These are phyloP conservation scores for Desoria tigrina DNA, from an alignment of 2,888 invertebrate genomes.

Conservation along the genomic window DNA sequence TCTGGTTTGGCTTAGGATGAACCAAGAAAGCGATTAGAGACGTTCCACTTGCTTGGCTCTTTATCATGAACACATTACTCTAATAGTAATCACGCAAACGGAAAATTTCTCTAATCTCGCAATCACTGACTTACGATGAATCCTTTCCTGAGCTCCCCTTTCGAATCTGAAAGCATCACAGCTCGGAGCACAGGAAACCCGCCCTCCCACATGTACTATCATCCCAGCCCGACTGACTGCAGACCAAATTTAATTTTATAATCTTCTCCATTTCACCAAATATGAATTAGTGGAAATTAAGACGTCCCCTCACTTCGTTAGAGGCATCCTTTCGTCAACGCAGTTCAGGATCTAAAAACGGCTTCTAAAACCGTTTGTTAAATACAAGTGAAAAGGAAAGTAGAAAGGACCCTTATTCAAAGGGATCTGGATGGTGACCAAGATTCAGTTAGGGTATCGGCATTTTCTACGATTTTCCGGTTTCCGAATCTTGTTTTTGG, in stretches of 20 bases:
- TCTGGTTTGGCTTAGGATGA: too few species aligned
- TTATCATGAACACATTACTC: slow-evolving; percentile 16
- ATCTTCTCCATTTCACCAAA: slow-evolving; percentile 3
- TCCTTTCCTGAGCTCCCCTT: slow-evolving; percentile 5
- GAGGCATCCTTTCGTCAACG: too few species aligned
- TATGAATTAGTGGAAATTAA: slow-evolving; percentile 21
- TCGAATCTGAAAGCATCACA: background rate
- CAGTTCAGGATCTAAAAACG: too few species aligned
- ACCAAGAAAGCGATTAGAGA: background rate
- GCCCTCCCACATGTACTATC: too few species aligned
- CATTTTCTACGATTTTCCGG: too few species aligned
- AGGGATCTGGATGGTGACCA: background rate
- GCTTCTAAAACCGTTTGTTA: too few species aligned
- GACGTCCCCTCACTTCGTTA: slow-evolving; percentile 13
- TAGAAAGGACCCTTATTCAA: too few species aligned
- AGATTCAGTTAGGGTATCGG: background rate
- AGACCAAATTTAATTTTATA: background rate
- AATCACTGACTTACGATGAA: slow-evolving; percentile 12
- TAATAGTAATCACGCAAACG: slow-evolving; percentile 35
- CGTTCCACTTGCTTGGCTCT: slow-evolving; percentile 13
- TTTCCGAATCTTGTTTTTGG: too few species aligned
- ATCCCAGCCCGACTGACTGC: background rate
- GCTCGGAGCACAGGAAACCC: background rate
- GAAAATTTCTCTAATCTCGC: slow-evolving; percentile 36
- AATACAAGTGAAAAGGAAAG: too few species aligned